A percentile compares a stretch with the other conserved stretches of the same genome.
phyloP scores from a whole-genome alignment of 2,797 vertebrate genomes.

The Enoplosus armatus region DNA sequence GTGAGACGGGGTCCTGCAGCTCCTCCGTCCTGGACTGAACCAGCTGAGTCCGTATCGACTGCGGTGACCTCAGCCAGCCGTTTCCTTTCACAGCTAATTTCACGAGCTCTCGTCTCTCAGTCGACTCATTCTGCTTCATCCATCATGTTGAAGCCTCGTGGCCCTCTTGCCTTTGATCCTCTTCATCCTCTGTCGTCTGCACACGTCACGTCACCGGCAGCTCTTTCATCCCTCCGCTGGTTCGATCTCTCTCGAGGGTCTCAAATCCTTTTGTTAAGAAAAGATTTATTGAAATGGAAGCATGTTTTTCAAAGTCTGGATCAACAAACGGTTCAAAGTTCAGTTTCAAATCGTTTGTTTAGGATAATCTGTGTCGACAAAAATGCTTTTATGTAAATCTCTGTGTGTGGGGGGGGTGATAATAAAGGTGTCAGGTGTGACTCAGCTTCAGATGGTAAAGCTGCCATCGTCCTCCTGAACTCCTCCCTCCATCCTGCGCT shows the following conservation, averaged over 20 bases:
- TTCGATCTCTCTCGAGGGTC: no score
- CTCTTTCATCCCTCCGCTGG: slow-evolving; percentile 30
- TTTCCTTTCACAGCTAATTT: slow-evolving; percentile 4
- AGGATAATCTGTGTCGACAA: no score
- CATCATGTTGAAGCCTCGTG: not conserved
- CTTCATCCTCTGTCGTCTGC: not conserved
- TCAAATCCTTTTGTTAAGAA: not conserved
- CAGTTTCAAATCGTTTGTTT: no score
- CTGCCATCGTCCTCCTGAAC: no score
- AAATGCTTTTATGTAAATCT: no score
- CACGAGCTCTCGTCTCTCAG: slow-evolving; percentile 19
- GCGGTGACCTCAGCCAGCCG: not conserved
- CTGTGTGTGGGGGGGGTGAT: no score
- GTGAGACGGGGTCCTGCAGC: no score
- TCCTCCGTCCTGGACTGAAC: not conserved
- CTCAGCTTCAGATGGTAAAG: no score
- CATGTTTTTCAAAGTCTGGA: not conserved
- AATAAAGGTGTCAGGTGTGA: no score
- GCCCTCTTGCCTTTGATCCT: slow-evolving; percentile 33
- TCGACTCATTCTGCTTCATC: slow-evolving; percentile 4
- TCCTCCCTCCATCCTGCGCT: not conserved
- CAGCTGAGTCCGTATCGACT: not conserved
- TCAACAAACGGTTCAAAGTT: no score
- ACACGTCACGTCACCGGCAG: not conserved
- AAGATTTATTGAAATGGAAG: not conserved